Base-by-base conservation (phyloP, 2,888 invertebrate genomes). In the Drosophila kuntzei region DNA sequence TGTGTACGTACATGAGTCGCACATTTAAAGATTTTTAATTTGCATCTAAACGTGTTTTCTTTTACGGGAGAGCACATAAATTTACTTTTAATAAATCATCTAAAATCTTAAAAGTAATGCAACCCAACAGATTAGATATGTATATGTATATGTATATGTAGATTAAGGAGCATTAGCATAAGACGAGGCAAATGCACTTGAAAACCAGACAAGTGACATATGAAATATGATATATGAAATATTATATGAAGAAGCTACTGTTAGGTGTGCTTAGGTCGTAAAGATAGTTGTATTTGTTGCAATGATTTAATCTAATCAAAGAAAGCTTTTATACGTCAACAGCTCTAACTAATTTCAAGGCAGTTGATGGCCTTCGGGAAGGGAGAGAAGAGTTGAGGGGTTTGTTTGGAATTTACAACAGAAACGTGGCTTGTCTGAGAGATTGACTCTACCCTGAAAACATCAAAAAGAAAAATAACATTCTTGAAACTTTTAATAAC, bases 271-370 rank as follows among this genome's bases (percentile, higher is more conserved):
- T 51, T 9, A 9, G 8, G 20, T 57, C 20, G 11, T 43, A 62
- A 39, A 64, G 7, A 57, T 50, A 11, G 3, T 39, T 29, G 20
- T 73, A 68, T 65, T 47, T 37, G 20, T 11, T 12, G 12, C 3
- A 8, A 32, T 16, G 18, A 41, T 50, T 64, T 60, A 46, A 70
- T 65, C 80, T 79, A 2, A 71, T 79, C 76, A 82, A 64, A 54
- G 61, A 32, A 11, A 22, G 9, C 59, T 29, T 36, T 51, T 32
- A 36, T 34, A 16, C 37, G 8, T n/a, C 37, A 47, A 39, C 54
- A 37, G 29, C 22, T 20, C 2, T 44, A 29, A 3, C 8, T 50
- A 80, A 73, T 73, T 66, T 77, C 61, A 66, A 62, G 70, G 66
- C 44, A n/a, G 6, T 3, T n/a, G 20, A 11, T 22, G 37, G 44